A percentile compares a stretch with the other conserved stretches of the same genome.
phyloP scores from a whole-genome alignment of 2,797 vertebrate species.

The Agapornis canus region DNA sequence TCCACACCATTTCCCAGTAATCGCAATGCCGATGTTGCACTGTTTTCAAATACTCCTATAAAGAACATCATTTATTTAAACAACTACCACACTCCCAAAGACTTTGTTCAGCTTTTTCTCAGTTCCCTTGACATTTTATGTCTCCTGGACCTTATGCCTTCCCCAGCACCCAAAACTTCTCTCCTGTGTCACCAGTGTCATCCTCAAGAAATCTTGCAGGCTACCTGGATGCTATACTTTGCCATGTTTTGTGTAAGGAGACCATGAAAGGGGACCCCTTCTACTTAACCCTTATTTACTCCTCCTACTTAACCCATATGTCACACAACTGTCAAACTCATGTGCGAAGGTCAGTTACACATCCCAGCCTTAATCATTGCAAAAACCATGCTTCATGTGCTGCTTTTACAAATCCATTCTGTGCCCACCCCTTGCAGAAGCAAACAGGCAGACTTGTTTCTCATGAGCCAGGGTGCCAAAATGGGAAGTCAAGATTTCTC shows the following conservation, averaged over 20 bases:
- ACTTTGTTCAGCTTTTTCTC: not conserved
- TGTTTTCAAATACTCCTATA: not conserved
- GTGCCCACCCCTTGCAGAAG: not conserved
- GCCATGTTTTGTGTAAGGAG: not conserved
- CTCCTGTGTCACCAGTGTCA: not conserved
- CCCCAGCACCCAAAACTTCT: not conserved
- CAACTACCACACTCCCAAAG: not conserved
- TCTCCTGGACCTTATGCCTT: not conserved
- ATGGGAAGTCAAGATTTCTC: not conserved
- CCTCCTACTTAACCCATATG: not conserved
- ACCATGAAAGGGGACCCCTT: not conserved
- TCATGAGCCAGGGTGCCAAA: not conserved
- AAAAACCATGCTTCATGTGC: accelerated
- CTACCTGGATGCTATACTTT: not conserved
- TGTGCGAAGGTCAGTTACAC: not conserved
- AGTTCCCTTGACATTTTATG: not conserved
- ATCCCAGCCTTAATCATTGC: not conserved
- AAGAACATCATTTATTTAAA: not conserved
- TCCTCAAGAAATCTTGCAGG: not conserved
- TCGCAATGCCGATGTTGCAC: not conserved
- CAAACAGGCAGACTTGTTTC: not conserved
- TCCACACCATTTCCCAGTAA: not conserved
- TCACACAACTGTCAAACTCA: not conserved
- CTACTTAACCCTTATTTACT: not conserved
- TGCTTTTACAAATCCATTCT: not conserved